phyloP scores from a whole-genome alignment of 2,113 vertebrate species.

The Siphamia tubifer region DNA sequence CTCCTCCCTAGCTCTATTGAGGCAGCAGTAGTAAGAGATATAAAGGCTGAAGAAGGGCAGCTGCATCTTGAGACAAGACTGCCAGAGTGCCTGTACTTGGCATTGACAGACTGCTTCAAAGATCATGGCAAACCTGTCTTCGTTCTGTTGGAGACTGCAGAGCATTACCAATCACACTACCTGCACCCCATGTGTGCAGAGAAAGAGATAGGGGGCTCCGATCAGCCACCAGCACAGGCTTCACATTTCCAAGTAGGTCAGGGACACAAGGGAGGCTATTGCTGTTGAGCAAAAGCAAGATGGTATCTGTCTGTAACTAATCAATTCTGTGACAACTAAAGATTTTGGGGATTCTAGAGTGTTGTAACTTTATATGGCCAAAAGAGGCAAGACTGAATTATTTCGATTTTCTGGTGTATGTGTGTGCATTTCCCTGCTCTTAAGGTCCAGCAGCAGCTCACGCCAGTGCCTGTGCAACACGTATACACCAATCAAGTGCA shows the following conservation, averaged over 20 bases:
- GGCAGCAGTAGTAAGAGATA: slow-evolving; percentile 43
- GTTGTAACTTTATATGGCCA: neutral
- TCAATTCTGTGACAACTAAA: neutral
- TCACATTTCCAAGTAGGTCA: slow-evolving; percentile 67
- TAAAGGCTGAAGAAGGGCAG: slow-evolving; percentile 31
- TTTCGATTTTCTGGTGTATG: neutral
- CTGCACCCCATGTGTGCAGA: slow-evolving; percentile 20
- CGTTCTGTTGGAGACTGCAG: neutral
- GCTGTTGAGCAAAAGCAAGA: neutral
- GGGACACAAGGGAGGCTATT: slow-evolving; percentile 26
- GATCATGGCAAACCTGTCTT: slow-evolving; percentile 3
- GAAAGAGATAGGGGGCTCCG: slow-evolving; percentile 9
- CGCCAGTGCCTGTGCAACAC: slow-evolving; percentile 89
- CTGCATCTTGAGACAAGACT: slow-evolving; percentile 9
- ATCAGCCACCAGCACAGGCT: slow-evolving; percentile 28
- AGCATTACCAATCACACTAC: slow-evolving; percentile 5
- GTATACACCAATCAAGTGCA: slow-evolving; percentile 93
- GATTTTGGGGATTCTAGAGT: neutral
- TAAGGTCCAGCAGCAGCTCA: slow-evolving; percentile 87
- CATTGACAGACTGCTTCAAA: slow-evolving; percentile 2
- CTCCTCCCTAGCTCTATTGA: neutral
- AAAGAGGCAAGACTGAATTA: neutral
- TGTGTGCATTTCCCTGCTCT: neutral
- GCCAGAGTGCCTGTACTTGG: slow-evolving; percentile 11
- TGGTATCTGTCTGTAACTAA: neutral